A percentile compares a stretch with the other conserved stretches of the same genome.
Conservation (phyloP, 1,140 invertebrate genomes). For the Batillaria attramentaria region DNA sequence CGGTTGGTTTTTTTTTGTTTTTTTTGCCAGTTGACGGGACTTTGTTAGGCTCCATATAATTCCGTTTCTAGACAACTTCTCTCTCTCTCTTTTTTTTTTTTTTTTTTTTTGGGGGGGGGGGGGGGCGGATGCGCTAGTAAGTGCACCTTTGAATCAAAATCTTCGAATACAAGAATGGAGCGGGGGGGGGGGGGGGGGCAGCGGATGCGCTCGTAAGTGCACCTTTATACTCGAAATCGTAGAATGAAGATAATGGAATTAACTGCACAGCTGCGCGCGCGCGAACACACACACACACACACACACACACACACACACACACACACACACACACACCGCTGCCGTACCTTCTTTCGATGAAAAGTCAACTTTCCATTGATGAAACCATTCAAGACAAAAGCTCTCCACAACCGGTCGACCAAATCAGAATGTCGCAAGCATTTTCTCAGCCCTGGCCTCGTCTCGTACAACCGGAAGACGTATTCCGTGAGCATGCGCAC, state of each 20-base stretch:
- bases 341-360: not conserved
- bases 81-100: no score
- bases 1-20: no score
- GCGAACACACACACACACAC: not conserved
- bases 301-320: not conserved
- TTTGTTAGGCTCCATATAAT: no score
- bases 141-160: no score
- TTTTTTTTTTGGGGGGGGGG: not conserved
- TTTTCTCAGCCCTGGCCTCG: not conserved
- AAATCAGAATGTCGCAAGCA: conserved; percentile 32
- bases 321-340: not conserved
- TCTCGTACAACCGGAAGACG: conserved; percentile 29
- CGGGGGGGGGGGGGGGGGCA: not conserved
- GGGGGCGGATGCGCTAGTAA: not conserved
- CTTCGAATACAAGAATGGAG: no score
- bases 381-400: conserved; percentile 42
- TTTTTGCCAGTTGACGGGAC: no score
- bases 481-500: conserved; percentile 37
- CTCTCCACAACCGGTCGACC: conserved; percentile 31
- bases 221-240: not conserved
- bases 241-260: not conserved
- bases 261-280: not conserved
- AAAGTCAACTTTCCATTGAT: not conserved
- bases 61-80: no score
- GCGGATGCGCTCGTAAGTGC: not conserved